A percentile compares a stretch with the other conserved stretches of the same genome.
phyloP scores from a whole-genome alignment of 1,140 invertebrate species.

The roundworm (Caenorhabditis elegans) region WBcel235 BX284603.4:7123001-7123500 shows the following conservation, averaged over 20 bases:
- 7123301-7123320: conserved; percentile 48
- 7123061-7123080: neutral
- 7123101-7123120: neutral
- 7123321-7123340: conserved; percentile 38
- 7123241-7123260: neutral
- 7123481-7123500: conserved; percentile 49
- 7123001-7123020: neutral
- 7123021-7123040: neutral
- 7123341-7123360: conserved; percentile 51
- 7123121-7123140: conserved; percentile 29
- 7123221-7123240: conserved; percentile 43
- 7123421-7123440: conserved; percentile 36
- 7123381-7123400: conserved; percentile 35
- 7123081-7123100: neutral
- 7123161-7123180: neutral
- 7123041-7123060: no score
- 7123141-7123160: conserved; percentile 6
- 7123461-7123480: neutral
- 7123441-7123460: neutral
- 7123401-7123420: conserved; percentile 27
- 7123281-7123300: conserved; percentile 37
- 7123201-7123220: neutral
- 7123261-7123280: neutral
- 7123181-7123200: conserved; percentile 12
- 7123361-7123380: conserved; percentile 51